Conservation (phyloP, 2,888 invertebrate genomes). For the Orthosia gothica region DNA sequence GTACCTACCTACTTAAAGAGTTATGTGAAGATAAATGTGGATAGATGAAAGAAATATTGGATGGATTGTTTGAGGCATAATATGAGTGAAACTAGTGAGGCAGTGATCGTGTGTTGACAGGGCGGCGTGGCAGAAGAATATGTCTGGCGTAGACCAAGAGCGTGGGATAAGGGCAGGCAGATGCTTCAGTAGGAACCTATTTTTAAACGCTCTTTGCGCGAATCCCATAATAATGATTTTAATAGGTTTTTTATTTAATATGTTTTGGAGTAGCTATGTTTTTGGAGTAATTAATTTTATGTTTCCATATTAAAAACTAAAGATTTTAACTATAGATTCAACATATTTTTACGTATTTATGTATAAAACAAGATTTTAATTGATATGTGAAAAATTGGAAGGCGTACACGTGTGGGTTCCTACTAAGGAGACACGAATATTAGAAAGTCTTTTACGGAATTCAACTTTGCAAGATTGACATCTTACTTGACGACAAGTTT, state of each 20-base stretch:
- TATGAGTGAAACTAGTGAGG: too few relatives aligned
- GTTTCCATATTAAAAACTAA: not conserved
- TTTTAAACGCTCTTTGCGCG: too few relatives aligned
- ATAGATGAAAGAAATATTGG: not conserved
- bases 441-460: not conserved
- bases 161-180: too few relatives aligned
- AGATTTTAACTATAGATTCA: not conserved
- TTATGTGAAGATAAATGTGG: not conserved
- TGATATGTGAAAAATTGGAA: not conserved
- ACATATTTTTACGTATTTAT: not conserved
- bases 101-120: too few relatives aligned
- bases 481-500: not conserved
- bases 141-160: too few relatives aligned
- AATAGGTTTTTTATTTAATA: not conserved
- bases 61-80: too few relatives aligned
- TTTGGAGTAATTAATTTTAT: conserved; percentile 6
- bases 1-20: not conserved
- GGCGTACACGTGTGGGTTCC: not conserved
- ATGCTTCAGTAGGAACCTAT: not conserved
- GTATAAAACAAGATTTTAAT: conserved; percentile 2
- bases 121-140: too few relatives aligned
- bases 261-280: not conserved
- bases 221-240: not conserved
- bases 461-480: not conserved
- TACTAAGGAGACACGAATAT: not conserved